Evolutionary conservation across 2,888 invertebrate species (phyloP), one percentile per base, ranked within the genome.

Genomic region (Coenonympha glycerion): DNA sequence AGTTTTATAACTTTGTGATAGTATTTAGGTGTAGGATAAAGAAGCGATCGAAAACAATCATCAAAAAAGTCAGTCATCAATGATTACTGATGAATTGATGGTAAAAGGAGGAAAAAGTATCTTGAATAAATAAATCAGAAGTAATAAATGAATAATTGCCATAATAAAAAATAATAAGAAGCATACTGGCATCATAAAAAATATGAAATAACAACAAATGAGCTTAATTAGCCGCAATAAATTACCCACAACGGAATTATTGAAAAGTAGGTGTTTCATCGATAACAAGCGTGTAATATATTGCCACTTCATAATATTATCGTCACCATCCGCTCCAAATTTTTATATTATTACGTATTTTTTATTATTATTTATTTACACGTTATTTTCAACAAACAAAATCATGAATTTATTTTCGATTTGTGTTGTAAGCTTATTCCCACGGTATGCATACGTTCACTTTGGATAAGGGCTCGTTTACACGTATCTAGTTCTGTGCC

Each of bases 361-460:
- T 50, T 52, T 55, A 52, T 34, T 54, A 54, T 45, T 22, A n/a
- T 8, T n/a, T n/a, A n/a, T n/a, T n/a, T n/a, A n/a, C n/a, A n/a
- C n/a, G 26, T 30, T 42, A 46, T 53, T 52, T 52, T 49, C 49
- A 49, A 55, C 52, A 52, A 52, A 55, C 49, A 15, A 36, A 52
- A 41, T 33, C 30, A 47, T 26, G 42, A 21, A 22, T 36, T 46
- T 47, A 26, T 40, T 11, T 16, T n/a, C 44, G 33, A 49, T 42
- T 21, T 18, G 26, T 42, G 46, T 52, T 49, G 42, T 52, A 47
- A 9, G 19, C 21, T 18, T 36, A 37, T 53, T 55, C 55, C 55
- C 55, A 55, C 55, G 55, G 47, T 33, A 21, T 11, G 18, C 36
- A 49, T 52, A 49, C 55, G 42, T 52, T 55, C 55, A 44, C 52